Evolutionary conservation across 1,140 invertebrate species (phyloP), one percentile per base, ranked within the genome.

Genomic region (Drosophila malerkotliana): DNA sequence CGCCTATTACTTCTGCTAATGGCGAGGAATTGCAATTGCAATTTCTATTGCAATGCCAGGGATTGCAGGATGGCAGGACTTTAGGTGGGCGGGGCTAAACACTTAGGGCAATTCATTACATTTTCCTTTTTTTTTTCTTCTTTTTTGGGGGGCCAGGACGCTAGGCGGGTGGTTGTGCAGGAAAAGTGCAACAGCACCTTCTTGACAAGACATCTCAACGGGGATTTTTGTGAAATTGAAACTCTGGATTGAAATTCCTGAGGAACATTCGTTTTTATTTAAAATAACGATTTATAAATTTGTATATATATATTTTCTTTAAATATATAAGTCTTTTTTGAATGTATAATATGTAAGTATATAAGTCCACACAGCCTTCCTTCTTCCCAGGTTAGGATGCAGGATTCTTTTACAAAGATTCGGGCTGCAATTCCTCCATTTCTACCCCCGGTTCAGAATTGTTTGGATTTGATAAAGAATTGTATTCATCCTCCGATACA

Each of bases 1-100:
- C 78, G 82, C 78, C 82, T 87, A 87, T 87, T 87, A 88, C 83
- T 87, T 79, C 59, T 88, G 59, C 78, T 87, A 87, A 87, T 87
- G 82, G 82, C 71, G 74, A 72, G 82, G 83, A 87, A 88, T 87
- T 82, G 80, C 73, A 76, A 39, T 21, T 56, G 53, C 44, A 44
- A 44, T 21, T 21, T 6, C 44, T 7, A 47, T 44, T 44, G 41
- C 15, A 21, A 21, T 21, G 21, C 10, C 44, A 9, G 12, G 12
- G n/a, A 47, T 21, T 47, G 34, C 34, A 37, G 34, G 34, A 34
- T 32, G 32, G 32, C 32, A 34, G 32, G 32, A 37, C 10, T 37
- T 37, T 12, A 3, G 10, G 34, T 37, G 34, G 34, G 34, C 34
- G 34, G 34, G 34, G 34, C 34, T 10, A 37, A 37, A 75, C 79